phyloP scores from a whole-genome alignment of 2,797 vertebrate genomes.

The Bryconaethiops microstoma region DNA sequence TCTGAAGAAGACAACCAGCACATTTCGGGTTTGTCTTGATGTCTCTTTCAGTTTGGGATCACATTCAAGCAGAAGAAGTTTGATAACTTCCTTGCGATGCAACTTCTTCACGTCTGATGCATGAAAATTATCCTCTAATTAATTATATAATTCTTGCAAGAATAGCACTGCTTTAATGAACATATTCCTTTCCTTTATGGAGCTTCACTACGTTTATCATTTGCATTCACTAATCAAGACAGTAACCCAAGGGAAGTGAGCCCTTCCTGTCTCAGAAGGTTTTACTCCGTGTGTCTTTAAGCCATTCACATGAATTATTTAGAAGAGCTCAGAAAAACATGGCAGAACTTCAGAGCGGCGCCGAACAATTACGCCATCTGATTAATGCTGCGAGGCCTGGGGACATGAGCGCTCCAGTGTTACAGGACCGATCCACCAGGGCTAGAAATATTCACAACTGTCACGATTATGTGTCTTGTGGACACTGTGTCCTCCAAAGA shows the following conservation, averaged over 20 bases:
- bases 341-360: slow-evolving; percentile 51
- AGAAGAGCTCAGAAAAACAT: slow-evolving; percentile 57
- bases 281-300: slow-evolving; percentile 56
- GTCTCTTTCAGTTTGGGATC: too few relatives aligned
- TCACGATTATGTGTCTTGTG: not conserved
- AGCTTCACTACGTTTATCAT: not conserved
- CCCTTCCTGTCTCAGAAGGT: slow-evolving; percentile 53
- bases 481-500: not conserved
- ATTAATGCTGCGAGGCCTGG: slow-evolving; percentile 52
- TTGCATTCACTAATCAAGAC: not conserved
- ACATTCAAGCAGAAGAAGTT: too few relatives aligned
- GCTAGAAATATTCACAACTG: not conserved
- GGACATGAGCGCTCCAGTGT: slow-evolving; percentile 29
- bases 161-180: slow-evolving; percentile 33
- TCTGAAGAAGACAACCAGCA: too few relatives aligned
- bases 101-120: too few relatives aligned
- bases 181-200: not conserved
- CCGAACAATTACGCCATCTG: slow-evolving; percentile 43
- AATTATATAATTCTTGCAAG: slow-evolving; percentile 7
- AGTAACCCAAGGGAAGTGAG: not conserved
- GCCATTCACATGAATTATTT: slow-evolving; percentile 73
- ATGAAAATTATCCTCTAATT: too few relatives aligned
- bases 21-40: too few relatives aligned
- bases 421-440: not conserved
- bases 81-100: too few relatives aligned